Evolutionary conservation across 2,113 vertebrate genomes (phyloP).

Genomic region (Clupea harengus): DNA sequence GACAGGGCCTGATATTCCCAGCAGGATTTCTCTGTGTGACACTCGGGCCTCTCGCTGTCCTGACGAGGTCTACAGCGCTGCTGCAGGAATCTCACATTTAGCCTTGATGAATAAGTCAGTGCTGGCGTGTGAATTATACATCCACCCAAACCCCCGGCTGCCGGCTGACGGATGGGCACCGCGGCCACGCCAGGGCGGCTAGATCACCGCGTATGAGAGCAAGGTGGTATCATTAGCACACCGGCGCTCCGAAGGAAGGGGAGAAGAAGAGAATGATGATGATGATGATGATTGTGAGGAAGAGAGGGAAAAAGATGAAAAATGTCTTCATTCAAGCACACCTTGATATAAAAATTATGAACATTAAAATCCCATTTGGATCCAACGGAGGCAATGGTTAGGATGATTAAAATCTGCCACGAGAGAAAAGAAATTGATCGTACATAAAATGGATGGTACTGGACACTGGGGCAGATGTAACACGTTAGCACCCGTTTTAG

Average conservation of each 20-base stretch:
- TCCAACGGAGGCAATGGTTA: neutral
- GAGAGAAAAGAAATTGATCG: neutral
- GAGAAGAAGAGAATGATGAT: neutral
- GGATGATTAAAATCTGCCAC: neutral
- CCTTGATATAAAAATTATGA: neutral
- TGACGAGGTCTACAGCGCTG: too few species aligned
- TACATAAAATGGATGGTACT: neutral
- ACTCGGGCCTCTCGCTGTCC: too few species aligned
- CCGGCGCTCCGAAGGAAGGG: neutral
- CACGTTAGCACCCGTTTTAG: too few species aligned
- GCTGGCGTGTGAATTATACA: conserved; percentile 80
- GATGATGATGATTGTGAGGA: neutral
- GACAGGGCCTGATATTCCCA: neutral
- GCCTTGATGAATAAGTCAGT: conserved; percentile 73
- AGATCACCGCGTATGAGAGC: neutral
- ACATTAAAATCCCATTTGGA: conserved; percentile 4
- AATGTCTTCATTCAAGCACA: neutral
- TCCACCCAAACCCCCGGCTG: conserved; percentile 89
- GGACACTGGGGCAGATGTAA: neutral
- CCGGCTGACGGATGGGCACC: conserved; percentile 23
- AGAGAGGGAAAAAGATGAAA: neutral
- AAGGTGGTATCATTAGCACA: neutral
- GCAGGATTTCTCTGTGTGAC: too few species aligned
- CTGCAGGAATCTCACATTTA: conserved; percentile 64
- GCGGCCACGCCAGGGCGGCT: neutral